Evolutionary conservation across 1,140 invertebrate species (phyloP), one percentile per base, ranked within the genome.

Genomic region (Pseudoatta argentina): DNA sequence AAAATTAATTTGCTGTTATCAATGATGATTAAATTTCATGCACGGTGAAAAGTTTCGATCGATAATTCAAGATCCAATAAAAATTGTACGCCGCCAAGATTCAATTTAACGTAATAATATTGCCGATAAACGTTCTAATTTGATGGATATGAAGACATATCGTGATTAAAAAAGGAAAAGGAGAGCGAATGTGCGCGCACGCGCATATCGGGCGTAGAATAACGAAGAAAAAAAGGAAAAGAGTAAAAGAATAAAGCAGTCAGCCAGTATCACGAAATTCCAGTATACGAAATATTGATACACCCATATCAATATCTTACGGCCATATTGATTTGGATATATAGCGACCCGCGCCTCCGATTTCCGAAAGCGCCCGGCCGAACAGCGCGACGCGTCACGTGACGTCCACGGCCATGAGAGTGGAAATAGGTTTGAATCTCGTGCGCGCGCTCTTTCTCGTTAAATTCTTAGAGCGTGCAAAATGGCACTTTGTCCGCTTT

Each of bases 191-290:
- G 27, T 90, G 83, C 88, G 88, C 90, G 63, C 73, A 75, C 88
- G 90, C n/a, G 59, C 87, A 89, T 77, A 77, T 88, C 92, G 91
- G 91, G 92, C 91, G 86, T 92, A 92, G 89, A 91, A 92, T 91
- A 86, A 87, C 86, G 67, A 83, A 78, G 55, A 91, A 89, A 85
- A 87, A 87, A 82, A 81, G 48, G 48, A 72, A 88, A 88, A 87
- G 88, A 90, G 78, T 75, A 71, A 87, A 91, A 92, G 92, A 92
- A 92, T 93, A 94, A 95, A 95, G 94, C 94, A 95, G 92, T 94
- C 94, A 95, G 94, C 94, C 94, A 95, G 94, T 95, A 95, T 94
- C 94, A 95, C 94, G 93, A 83, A 83, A 91, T 95, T 94, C 94
- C 92, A 95, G 94, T 95, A 44, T 44, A 95, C 92, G 92, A 94